Conservation (phyloP, 2,797 vertebrate genomes). For the Pangasius sanitwongsei region DNA sequence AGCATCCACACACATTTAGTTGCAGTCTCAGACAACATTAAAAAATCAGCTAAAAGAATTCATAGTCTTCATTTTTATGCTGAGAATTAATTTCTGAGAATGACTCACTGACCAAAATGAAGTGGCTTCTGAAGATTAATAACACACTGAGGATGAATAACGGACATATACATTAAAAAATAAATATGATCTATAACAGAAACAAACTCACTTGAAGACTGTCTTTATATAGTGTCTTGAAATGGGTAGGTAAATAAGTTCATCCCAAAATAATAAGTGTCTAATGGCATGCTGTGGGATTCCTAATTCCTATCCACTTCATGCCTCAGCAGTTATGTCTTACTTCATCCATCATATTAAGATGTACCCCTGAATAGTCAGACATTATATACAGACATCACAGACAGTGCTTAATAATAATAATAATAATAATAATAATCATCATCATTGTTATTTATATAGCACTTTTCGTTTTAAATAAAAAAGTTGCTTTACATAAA, state of each 20-base stretch:
- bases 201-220: neutral
- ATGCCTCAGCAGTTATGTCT: slow-evolving; percentile 71
- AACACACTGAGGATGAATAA: neutral
- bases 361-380: slow-evolving; percentile 58
- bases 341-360: slow-evolving; percentile 82
- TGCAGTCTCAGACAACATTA: neutral
- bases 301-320: slow-evolving; percentile 72
- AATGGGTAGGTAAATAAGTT: neutral
- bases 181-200: neutral
- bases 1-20: neutral
- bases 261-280: slow-evolving; percentile 66
- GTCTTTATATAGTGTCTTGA: neutral
- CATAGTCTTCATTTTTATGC: neutral
- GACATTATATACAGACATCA: slow-evolving; percentile 64
- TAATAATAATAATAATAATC: no score
- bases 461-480: no score
- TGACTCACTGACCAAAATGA: neutral
- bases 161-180: neutral
- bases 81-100: neutral
- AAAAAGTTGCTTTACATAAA: no score
- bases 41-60: neutral
- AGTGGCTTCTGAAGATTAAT: no score
- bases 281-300: slow-evolving; percentile 62
- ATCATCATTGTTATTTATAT: no score
- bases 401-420: no score